Conservation (phyloP, 2,888 invertebrate genomes). For the Maniola hyperantus region DNA sequence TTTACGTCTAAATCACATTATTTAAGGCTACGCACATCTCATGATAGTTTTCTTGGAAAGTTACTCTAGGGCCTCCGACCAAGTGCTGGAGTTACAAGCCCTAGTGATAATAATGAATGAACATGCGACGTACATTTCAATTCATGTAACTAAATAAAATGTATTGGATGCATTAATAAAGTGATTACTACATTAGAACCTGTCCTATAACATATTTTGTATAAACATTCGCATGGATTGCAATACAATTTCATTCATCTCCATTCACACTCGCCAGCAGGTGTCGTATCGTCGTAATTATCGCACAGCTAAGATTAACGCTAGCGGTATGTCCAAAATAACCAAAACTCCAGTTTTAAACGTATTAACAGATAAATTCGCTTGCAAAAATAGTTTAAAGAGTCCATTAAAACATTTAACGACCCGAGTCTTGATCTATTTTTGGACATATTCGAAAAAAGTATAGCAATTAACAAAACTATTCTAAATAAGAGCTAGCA, state of each 20-base stretch:
- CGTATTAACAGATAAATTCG: slow-evolving; percentile 42
- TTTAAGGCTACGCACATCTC: not conserved
- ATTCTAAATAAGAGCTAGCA: slow-evolving; percentile 9
- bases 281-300: slow-evolving; percentile 45
- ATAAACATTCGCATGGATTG: slow-evolving; percentile 43
- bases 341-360: slow-evolving; percentile 41
- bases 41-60: not conserved
- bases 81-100: slow-evolving; percentile 12
- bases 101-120: slow-evolving; percentile 42
- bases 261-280: slow-evolving; percentile 70
- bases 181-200: slow-evolving; percentile 21
- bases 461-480: not conserved
- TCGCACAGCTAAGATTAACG: slow-evolving; percentile 58
- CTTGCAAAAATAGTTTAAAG: slow-evolving; percentile 31
- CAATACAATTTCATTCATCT: slow-evolving; percentile 70
- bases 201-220: not conserved
- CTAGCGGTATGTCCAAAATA: slow-evolving; percentile 53
- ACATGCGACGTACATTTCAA: slow-evolving; percentile 42
- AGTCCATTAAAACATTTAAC: slow-evolving; percentile 40
- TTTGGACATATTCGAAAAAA: slow-evolving; percentile 35
- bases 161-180: slow-evolving; percentile 31
- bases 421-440: slow-evolving; percentile 38
- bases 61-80: not conserved
- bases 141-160: slow-evolving; percentile 24
- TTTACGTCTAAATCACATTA: not conserved